Conservation (phyloP, 2,113 vertebrate genomes). For the Gallinago paraguaiae region DNA sequence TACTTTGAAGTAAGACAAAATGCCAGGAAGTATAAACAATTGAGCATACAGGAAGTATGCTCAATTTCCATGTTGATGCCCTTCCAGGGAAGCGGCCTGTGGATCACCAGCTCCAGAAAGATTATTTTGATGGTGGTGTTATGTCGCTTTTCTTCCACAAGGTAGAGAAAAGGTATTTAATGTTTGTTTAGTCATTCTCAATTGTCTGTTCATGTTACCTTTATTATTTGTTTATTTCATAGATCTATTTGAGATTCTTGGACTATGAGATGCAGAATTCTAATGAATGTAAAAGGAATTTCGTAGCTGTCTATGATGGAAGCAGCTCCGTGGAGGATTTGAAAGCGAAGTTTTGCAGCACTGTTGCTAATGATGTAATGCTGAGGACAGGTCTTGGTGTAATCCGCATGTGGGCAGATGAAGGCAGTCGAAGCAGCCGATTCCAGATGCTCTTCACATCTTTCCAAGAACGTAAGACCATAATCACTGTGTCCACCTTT, state of each 20-base stretch:
- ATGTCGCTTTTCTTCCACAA: neutral
- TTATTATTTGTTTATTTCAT: constrained; percentile 17
- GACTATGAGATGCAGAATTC: constrained; percentile 99
- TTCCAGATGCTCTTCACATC: constrained; percentile 99
- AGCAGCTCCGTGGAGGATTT: constrained; percentile 95
- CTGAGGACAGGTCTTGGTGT: constrained; percentile 92
- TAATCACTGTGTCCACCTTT: neutral
- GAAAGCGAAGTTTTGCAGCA: constrained; percentile 97
- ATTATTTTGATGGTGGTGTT: neutral
- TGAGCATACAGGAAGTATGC: no score
- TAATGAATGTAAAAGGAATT: constrained; percentile 98
- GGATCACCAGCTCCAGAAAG: neutral
- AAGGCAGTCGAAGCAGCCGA: constrained; percentile 90
- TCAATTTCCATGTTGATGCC: neutral
- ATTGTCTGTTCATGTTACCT: neutral
- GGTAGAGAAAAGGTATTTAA: neutral
- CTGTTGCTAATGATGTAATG: constrained; percentile 97
- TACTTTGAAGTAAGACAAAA: neutral
- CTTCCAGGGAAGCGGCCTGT: neutral
- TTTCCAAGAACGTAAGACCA: constrained; percentile 95
- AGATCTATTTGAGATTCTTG: constrained; percentile 97
- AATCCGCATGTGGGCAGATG: constrained; percentile 97
- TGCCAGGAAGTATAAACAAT: neutral
- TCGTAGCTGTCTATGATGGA: constrained; percentile 97
- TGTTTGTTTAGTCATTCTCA: neutral